Evolutionary conservation across 1,140 invertebrate genomes (phyloP).

Genomic region (Megathymus violae): DNA sequence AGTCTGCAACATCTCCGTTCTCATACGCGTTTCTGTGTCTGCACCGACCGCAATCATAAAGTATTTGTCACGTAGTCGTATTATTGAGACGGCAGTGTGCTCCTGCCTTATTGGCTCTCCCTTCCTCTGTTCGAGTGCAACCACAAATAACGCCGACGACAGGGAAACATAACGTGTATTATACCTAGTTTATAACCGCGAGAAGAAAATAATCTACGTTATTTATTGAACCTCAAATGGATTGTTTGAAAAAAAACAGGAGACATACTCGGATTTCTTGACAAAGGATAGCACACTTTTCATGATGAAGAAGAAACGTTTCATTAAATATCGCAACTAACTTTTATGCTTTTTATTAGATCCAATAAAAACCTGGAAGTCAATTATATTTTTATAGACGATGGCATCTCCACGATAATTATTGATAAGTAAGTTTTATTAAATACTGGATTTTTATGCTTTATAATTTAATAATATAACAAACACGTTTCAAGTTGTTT

Average conservation of each 20-base stretch:
- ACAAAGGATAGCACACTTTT: constrained; percentile 16
- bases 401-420: no score
- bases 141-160: constrained; percentile 55
- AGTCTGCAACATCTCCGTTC: background rate
- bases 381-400: no score
- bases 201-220: constrained; percentile 67
- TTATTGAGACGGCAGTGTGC: constrained; percentile 41
- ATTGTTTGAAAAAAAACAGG: constrained; percentile 46
- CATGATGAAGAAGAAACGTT: background rate
- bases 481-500: no score
- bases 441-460: no score
- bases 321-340: no score
- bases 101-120: constrained; percentile 48
- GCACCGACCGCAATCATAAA: constrained; percentile 45
- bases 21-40: constrained; percentile 20
- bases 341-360: background rate
- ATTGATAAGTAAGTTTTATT: no score
- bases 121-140: constrained; percentile 54
- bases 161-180: constrained; percentile 70
- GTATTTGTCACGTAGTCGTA: constrained; percentile 46
- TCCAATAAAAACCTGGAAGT: no score
- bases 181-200: constrained; percentile 64
- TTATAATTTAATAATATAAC: no score
- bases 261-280: background rate
- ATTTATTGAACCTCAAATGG: constrained; percentile 56